phyloP scores from a whole-genome alignment of 1,140 invertebrate genomes.

The Orchestia grillus region DNA sequence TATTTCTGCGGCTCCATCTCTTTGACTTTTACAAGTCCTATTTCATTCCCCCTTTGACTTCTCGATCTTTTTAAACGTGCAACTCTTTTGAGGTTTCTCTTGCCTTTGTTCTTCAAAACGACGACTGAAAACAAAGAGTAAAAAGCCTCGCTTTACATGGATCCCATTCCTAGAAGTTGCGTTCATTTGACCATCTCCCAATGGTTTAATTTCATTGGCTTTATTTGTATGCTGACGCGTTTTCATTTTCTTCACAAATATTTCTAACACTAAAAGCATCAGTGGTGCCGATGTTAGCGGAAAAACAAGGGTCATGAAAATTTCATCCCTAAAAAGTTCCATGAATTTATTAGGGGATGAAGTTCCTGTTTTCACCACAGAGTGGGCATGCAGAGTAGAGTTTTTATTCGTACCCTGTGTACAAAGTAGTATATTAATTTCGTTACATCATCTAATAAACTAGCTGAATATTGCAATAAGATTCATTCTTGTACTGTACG shows the following conservation, averaged over 20 bases:
- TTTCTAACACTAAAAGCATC: neutral
- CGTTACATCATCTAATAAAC: too few relatives aligned
- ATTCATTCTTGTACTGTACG: too few relatives aligned
- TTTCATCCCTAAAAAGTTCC: too few relatives aligned
- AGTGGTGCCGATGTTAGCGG: too few relatives aligned
- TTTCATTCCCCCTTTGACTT: neutral
- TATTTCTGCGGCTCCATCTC: neutral
- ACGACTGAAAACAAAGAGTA: neutral
- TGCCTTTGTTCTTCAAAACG: constrained; percentile 13
- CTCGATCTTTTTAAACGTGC: neutral
- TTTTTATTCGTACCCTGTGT: too few relatives aligned
- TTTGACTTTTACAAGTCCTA: neutral
- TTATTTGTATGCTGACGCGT: neutral
- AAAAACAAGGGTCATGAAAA: too few relatives aligned
- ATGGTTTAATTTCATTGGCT: neutral
- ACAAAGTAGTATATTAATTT: too few relatives aligned
- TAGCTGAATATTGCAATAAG: too few relatives aligned
- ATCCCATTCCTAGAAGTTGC: neutral
- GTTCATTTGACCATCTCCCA: neutral
- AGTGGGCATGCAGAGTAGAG: too few relatives aligned
- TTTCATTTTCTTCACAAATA: neutral
- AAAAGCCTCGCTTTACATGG: neutral
- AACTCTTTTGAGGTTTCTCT: neutral
- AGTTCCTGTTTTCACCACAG: too few relatives aligned
- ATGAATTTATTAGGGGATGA: too few relatives aligned